Conservation (phyloP, 2,888 invertebrate genomes). For the Griposia aprilina region DNA sequence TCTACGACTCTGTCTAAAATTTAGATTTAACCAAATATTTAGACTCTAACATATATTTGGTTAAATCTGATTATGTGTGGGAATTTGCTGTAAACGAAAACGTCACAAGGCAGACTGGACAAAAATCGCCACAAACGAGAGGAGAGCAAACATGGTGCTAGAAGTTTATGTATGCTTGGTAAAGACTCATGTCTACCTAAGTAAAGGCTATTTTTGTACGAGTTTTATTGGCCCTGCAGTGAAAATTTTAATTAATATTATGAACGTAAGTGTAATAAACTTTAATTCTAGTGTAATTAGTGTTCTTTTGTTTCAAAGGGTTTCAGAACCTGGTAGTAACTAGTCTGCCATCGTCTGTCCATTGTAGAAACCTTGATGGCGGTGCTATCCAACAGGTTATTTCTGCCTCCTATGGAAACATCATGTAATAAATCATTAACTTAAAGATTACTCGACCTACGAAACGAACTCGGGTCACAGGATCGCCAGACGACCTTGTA, state of each 20-base stretch:
- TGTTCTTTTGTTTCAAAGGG: not conserved
- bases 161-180: not conserved
- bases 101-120: not conserved
- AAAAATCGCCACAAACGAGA: not conserved
- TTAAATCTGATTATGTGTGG: constrained; percentile 23
- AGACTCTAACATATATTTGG: constrained; percentile 20
- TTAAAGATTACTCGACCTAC: too few species aligned
- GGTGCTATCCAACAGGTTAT: not conserved
- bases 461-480: not conserved
- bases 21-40: too few species aligned
- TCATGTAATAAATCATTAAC: not conserved
- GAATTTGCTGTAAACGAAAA: constrained; percentile 13
- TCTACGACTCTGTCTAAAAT: constrained; percentile 21
- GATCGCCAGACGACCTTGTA: not conserved
- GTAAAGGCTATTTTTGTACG: not conserved
- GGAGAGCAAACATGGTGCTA: not conserved
- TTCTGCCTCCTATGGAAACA: not conserved
- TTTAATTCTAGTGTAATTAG: not conserved
- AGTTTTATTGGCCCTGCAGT: not conserved
- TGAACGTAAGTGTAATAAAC: too few species aligned
- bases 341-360: not conserved
- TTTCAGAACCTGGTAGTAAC: not conserved
- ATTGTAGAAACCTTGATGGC: not conserved
- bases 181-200: not conserved
- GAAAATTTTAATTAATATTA: not conserved